Conservation (phyloP, 1,140 invertebrate genomes). For the Drosophila nannoptera region DNA sequence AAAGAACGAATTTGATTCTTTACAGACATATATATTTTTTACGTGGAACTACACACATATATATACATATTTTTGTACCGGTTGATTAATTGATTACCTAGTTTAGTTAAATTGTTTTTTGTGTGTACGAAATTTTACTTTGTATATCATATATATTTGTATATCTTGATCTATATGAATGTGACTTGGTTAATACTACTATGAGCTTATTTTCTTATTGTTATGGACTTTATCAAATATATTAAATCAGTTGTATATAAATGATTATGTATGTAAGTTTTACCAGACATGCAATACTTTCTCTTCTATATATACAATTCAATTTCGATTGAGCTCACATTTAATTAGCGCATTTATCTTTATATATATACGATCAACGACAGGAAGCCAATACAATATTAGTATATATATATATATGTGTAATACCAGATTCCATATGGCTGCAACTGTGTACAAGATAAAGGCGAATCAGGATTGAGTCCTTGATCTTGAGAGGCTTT, state of each 20-base stretch:
- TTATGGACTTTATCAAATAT: slow-evolving; percentile 69
- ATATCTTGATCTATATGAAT: slow-evolving; percentile 50
- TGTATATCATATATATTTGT: slow-evolving; percentile 30
- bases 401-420: slow-evolving; percentile 40
- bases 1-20: slow-evolving; percentile 44
- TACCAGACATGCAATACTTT: slow-evolving; percentile 63
- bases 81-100: slow-evolving; percentile 57
- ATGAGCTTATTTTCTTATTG: slow-evolving; percentile 72
- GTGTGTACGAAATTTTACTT: slow-evolving; percentile 40
- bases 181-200: slow-evolving; percentile 58
- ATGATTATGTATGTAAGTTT: slow-evolving; percentile 54
- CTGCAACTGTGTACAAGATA: slow-evolving; percentile 18
- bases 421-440: slow-evolving; percentile 59
- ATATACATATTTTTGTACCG: slow-evolving; percentile 62
- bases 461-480: slow-evolving; percentile 17
- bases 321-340: slow-evolving; percentile 43
- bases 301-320: slow-evolving; percentile 36
- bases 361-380: slow-evolving; percentile 28
- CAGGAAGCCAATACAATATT: slow-evolving; percentile 51
- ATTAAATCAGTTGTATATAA: slow-evolving; percentile 70
- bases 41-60: slow-evolving; percentile 7
- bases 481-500: slow-evolving; percentile 33
- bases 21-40: slow-evolving; percentile 3
- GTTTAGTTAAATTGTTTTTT: slow-evolving; percentile 74
- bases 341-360: slow-evolving; percentile 66